Percentiles rank a stretch among this genome's conserved stretches.
Conservation (phyloP, 2,888 invertebrate genomes). For the Clusia tigrina region DNA sequence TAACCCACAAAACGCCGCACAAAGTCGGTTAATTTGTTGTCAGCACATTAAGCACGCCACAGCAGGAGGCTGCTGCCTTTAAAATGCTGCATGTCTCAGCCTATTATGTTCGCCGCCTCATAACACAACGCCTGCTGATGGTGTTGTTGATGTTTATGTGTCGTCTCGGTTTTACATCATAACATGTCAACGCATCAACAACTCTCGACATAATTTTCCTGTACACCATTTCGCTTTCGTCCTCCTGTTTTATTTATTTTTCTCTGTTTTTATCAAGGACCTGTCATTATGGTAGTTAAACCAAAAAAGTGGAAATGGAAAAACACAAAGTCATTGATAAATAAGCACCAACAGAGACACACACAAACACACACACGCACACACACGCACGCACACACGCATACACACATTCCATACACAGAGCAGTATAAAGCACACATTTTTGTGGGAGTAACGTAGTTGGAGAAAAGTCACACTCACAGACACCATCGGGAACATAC, state of each 20-base stretch:
- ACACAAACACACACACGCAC: not conserved
- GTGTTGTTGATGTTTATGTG: conserved; percentile 3
- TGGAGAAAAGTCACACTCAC: too few species aligned
- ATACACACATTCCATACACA: too few species aligned
- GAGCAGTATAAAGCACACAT: too few species aligned
- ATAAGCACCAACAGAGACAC: too few species aligned
- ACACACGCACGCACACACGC: not conserved
- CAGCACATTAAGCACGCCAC: not conserved
- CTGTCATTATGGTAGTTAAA: not conserved
- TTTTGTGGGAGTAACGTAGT: too few species aligned
- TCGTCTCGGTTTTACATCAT: conserved; percentile 5
- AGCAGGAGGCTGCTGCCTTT: not conserved
- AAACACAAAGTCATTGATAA: too few species aligned
- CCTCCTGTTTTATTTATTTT: not conserved
- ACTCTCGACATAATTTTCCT: not conserved
- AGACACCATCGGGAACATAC: too few species aligned
- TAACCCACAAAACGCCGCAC: too few species aligned
- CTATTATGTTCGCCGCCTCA: not conserved
- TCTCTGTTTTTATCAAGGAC: not conserved
- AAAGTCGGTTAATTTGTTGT: not conserved
- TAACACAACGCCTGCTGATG: too few species aligned
- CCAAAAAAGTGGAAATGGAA: not conserved
- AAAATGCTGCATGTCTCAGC: not conserved
- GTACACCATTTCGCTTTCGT: not conserved
- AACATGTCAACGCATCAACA: not conserved